Percentiles rank a stretch among this genome's conserved stretches.
Conservation (phyloP, 2,797 vertebrate species). For the Eurystomus glaucurus region DNA sequence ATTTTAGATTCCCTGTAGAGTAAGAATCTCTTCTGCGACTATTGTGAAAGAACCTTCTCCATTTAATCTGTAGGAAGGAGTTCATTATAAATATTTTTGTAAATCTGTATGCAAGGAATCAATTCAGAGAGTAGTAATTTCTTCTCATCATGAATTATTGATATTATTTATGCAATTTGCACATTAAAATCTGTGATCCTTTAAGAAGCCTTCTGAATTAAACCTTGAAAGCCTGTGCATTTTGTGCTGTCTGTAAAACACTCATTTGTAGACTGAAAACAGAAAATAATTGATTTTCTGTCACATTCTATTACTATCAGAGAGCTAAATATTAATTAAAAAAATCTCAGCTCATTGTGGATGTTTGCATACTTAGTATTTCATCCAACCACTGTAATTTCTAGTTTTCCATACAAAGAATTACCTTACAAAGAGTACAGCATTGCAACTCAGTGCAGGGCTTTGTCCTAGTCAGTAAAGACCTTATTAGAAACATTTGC, state of each 20-base stretch:
- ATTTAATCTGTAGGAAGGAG: not conserved
- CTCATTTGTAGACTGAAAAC: slow-evolving; percentile 33
- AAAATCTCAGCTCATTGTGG: not conserved
- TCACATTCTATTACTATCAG: slow-evolving; percentile 34
- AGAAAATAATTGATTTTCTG: slow-evolving; percentile 69
- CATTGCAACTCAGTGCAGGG: not conserved
- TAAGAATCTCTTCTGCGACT: not conserved
- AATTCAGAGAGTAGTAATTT: not conserved
- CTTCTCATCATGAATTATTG: not conserved
- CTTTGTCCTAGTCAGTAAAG: not conserved
- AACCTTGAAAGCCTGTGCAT: slow-evolving; percentile 4
- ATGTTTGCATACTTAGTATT: not conserved
- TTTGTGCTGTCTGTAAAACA: not conserved
- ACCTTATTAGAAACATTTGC: not conserved
- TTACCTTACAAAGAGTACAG: not conserved
- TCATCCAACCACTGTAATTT: not conserved
- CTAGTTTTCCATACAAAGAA: not conserved
- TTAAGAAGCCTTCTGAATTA: slow-evolving; percentile 55
- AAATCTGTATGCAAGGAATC: not conserved
- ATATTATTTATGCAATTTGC: slow-evolving; percentile 9
- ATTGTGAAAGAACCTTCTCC: not conserved
- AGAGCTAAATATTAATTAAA: slow-evolving; percentile 19
- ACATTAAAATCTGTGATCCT: not conserved
- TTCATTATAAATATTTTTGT: not conserved
- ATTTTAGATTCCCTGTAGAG: not conserved